Evolutionary conservation across 2,797 vertebrate genomes (phyloP), one percentile per base, ranked within the genome.

Genomic region (Mus minutoides): DNA sequence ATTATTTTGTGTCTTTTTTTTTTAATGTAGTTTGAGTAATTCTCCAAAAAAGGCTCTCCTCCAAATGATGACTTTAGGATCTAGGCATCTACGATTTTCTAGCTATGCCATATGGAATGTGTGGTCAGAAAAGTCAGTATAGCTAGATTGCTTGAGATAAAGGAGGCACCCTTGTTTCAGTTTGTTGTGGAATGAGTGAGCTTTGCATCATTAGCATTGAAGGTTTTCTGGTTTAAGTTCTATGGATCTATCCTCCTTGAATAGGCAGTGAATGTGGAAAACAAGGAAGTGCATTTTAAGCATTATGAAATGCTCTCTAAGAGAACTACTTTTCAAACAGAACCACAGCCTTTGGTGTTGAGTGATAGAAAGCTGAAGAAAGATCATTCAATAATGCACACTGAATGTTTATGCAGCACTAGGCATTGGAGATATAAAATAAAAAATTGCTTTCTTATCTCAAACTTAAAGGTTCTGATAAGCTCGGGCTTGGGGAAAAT

Each of bases 401-500:
- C 16, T 24, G 21, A 94, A 80, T 89, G 73, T 40, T 92, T 73
- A 64, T 29, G 85, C 58, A 79, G 56, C 26, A 79, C 34, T 26
- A 94, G 64, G 37, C 49, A 75, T 60, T 80, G 34, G 31, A 43
- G 75, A 52, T 75, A 67, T 10, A 85, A 85, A 93, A 73, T 58
- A 84, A 78, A 11, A 83, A 78, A 49, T 9, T 9, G 49, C 84
- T 92, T 75, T 26, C 37, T 96, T 90, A 86, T 86, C 79, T 94
- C 46, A 80, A 79, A 79, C 93, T 79, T 85, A 31, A 80, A 95
- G 89, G 88, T 75, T 64, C 19, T n/a, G 54, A 79, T 67, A 92
- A 75, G 37, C 60, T 3, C 26, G 73, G 19, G 8, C 88, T 86
- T 76, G 17, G 73, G 7, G 69, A 71, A 82, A 54, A 40, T 62